Evolutionary conservation across 2,113 vertebrate species (phyloP).

Genomic region (Syngnathus scovelli): DNA sequence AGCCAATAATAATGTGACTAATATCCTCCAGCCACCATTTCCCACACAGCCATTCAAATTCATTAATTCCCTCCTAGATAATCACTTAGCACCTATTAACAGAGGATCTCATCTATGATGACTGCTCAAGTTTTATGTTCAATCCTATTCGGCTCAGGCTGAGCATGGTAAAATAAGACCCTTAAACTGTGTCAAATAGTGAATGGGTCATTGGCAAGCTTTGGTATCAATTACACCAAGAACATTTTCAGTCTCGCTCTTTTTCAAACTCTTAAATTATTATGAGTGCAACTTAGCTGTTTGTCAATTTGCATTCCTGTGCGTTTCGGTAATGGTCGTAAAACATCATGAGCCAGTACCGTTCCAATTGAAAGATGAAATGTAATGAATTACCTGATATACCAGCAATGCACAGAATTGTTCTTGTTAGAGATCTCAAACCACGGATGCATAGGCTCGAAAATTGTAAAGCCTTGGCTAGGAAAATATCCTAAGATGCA

Average conservation of each 20-base stretch:
- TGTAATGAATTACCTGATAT: too few species aligned
- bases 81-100: constrained; percentile 70
- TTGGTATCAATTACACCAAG: constrained; percentile 45
- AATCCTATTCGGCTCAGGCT: constrained; percentile 44
- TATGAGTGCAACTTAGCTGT: too few species aligned
- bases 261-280: too few species aligned
- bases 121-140: constrained; percentile 61
- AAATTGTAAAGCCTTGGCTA: too few species aligned
- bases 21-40: constrained; percentile 46
- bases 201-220: constrained; percentile 56
- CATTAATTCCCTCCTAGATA: constrained; percentile 60
- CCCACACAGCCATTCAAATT: constrained; percentile 52
- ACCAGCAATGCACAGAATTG: too few species aligned
- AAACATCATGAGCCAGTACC: too few species aligned
- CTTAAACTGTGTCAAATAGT: constrained; percentile 48
- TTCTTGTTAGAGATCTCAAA: too few species aligned
- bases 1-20: constrained; percentile 48
- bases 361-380: too few species aligned
- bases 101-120: constrained; percentile 59
- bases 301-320: too few species aligned
- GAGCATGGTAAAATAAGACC: constrained; percentile 67
- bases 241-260: constrained; percentile 35
- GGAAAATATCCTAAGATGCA: too few species aligned
- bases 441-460: too few species aligned
- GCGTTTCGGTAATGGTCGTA: too few species aligned